These are phyloP conservation scores for Pardosa pseudoannulata DNA, from an alignment of 2,888 invertebrate species.

Conservation along the genomic window DNA sequence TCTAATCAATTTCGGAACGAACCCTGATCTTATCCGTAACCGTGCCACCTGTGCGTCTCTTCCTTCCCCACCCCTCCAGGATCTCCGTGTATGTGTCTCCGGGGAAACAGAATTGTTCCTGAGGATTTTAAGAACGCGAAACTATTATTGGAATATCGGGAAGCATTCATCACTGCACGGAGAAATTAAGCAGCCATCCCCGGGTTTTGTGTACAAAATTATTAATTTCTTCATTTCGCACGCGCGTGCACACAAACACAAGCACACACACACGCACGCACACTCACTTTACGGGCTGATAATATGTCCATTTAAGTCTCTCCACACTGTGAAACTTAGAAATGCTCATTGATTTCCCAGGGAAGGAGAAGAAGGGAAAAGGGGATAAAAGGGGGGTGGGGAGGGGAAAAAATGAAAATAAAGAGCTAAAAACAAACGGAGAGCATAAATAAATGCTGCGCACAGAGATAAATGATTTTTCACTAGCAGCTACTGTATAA, in stretches of 20 bases:
- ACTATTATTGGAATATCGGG: constrained; percentile 65
- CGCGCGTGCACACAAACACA: background rate
- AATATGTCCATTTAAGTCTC: constrained; percentile 52
- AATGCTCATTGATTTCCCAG: constrained; percentile 64
- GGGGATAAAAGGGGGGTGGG: too few relatives aligned
- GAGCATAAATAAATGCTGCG: constrained; percentile 49
- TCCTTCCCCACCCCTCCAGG: constrained; percentile 4
- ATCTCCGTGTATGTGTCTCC: constrained; percentile 30
- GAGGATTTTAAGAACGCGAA: constrained; percentile 10
- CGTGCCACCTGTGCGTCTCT: constrained; percentile 46
- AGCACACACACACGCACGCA: background rate
- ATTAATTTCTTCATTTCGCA: constrained; percentile 46
- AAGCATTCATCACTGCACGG: constrained; percentile 66
- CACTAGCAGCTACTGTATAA: constrained; percentile 55
- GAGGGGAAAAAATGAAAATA: background rate
- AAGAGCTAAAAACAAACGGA: constrained; percentile 38
- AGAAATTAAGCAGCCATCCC: constrained; percentile 52
- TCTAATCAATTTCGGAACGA: constrained; percentile 47
- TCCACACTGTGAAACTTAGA: background rate
- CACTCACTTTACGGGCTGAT: background rate
- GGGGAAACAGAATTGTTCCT: constrained; percentile 16
- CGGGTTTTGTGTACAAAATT: constrained; percentile 66
- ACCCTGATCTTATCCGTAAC: constrained; percentile 51
- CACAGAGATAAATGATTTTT: constrained; percentile 66
- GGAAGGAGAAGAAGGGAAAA: constrained; percentile 1